These are phyloP conservation scores for Morpho achilles DNA, from an alignment of 2,888 invertebrate species.

Conservation along the genomic window DNA sequence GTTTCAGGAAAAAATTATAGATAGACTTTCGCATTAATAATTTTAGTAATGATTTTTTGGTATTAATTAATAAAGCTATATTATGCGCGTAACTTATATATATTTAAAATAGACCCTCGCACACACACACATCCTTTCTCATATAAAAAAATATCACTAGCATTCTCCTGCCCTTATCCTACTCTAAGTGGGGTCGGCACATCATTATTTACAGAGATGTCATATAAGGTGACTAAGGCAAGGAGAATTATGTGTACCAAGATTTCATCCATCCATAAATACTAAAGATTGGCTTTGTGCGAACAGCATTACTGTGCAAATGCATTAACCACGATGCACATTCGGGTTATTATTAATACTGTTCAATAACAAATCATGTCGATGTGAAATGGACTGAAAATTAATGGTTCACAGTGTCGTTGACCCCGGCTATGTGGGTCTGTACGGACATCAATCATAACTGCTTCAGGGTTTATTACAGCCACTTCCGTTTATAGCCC, in stretches of 20 bases:
- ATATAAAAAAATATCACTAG: too few species aligned
- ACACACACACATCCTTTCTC: too few species aligned
- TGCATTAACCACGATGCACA: conserved; percentile 6
- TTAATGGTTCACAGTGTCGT: conserved; percentile 12
- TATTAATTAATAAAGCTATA: too few species aligned
- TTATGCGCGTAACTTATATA: too few species aligned
- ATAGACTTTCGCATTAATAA: too few species aligned
- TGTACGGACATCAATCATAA: conserved; percentile 21
- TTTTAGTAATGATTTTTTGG: too few species aligned
- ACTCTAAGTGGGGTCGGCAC: background rate
- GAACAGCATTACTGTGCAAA: conserved; percentile 6
- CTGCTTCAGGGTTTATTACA: conserved; percentile 13
- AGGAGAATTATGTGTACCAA: too few species aligned
- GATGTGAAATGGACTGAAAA: conserved; percentile 9
- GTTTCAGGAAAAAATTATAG: too few species aligned
- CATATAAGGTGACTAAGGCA: too few species aligned
- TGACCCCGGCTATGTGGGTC: conserved; percentile 16
- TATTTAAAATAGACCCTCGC: too few species aligned
- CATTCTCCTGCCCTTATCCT: too few species aligned
- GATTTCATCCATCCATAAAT: conserved; percentile 5
- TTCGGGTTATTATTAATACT: conserved; percentile 8
- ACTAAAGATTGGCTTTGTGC: conserved; percentile 5
- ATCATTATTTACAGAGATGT: background rate
- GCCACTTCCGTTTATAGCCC: conserved; percentile 24
- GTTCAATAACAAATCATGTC: conserved; percentile 5